phyloP scores from a whole-genome alignment of 1,140 invertebrate species.

The Aricia agestis region DNA sequence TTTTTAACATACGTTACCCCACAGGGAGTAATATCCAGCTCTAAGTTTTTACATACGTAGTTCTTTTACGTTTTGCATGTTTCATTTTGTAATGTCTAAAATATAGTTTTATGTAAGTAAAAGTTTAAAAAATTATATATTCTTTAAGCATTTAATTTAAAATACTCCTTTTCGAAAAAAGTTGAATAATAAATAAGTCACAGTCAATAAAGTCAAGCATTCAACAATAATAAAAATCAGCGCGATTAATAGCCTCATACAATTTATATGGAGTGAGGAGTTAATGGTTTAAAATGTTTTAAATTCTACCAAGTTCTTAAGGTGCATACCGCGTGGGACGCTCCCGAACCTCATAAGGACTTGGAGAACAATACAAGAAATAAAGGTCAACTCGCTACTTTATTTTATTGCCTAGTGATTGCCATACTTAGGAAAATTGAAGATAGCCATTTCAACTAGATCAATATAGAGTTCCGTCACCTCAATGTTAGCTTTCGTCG shows the following conservation, averaged over 20 bases:
- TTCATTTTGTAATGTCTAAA: no score
- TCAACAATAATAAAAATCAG: no score
- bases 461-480: background rate
- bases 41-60: conserved; percentile 52
- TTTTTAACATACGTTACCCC: conserved; percentile 73
- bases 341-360: background rate
- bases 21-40: conserved; percentile 44
- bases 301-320: background rate
- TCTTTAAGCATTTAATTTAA: no score
- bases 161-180: no score
- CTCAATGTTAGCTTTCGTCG: background rate
- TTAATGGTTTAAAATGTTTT: background rate
- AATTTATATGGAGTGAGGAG: no score
- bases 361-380: background rate
- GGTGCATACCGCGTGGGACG: background rate
- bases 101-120: no score
- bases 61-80: conserved; percentile 28
- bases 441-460: background rate
- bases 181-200: no score
- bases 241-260: no score
- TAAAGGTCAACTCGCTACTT: conserved; percentile 9
- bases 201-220: no score
- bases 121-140: no score
- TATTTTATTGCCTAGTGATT: conserved; percentile 4
- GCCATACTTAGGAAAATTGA: conserved; percentile 5